phyloP scores from a whole-genome alignment of 2,888 invertebrate genomes.

The Gasteruption jaculator region DNA sequence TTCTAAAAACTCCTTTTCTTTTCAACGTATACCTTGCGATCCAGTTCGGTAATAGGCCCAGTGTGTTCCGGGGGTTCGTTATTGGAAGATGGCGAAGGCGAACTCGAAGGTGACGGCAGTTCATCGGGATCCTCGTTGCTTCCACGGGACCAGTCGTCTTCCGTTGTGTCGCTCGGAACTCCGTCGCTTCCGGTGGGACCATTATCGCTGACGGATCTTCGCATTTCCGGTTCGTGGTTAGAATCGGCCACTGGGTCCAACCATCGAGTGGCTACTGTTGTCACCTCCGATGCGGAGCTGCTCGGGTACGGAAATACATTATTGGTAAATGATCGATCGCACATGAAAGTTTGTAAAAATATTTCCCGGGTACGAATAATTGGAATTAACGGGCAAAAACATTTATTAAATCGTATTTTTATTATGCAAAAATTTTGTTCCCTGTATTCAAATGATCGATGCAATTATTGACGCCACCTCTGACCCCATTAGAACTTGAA shows the following conservation, averaged over 20 bases:
- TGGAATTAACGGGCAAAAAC: too few relatives aligned
- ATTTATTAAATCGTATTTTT: too few relatives aligned
- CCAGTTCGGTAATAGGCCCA: slow-evolving; percentile 59
- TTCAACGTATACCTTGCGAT: slow-evolving; percentile 57
- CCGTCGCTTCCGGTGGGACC: slow-evolving; percentile 56
- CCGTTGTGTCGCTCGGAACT: slow-evolving; percentile 61
- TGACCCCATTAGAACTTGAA: too few relatives aligned
- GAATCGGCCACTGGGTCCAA: slow-evolving; percentile 37
- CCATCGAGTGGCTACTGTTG: slow-evolving; percentile 38
- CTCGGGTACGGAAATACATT: too few relatives aligned
- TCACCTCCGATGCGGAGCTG: slow-evolving; percentile 47
- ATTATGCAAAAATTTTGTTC: too few relatives aligned
- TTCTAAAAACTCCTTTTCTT: neutral
- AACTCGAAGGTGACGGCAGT: slow-evolving; percentile 47
- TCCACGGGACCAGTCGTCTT: slow-evolving; percentile 70
- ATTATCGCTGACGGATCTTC: slow-evolving; percentile 47
- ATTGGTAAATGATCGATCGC: too few relatives aligned
- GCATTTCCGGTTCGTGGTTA: slow-evolving; percentile 44
- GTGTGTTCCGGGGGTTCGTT: slow-evolving; percentile 44
- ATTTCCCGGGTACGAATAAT: too few relatives aligned
- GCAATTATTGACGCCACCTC: too few relatives aligned
- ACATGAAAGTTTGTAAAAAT: too few relatives aligned
- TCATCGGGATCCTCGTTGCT: slow-evolving; percentile 66
- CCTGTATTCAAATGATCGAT: too few relatives aligned
- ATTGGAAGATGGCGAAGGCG: slow-evolving; percentile 33